A percentile compares a stretch with the other conserved stretches of the same genome.
These are phyloP conservation scores for Paracanthobrama guichenoti DNA, from an alignment of 2,113 vertebrate species.

Conservation along the genomic window DNA sequence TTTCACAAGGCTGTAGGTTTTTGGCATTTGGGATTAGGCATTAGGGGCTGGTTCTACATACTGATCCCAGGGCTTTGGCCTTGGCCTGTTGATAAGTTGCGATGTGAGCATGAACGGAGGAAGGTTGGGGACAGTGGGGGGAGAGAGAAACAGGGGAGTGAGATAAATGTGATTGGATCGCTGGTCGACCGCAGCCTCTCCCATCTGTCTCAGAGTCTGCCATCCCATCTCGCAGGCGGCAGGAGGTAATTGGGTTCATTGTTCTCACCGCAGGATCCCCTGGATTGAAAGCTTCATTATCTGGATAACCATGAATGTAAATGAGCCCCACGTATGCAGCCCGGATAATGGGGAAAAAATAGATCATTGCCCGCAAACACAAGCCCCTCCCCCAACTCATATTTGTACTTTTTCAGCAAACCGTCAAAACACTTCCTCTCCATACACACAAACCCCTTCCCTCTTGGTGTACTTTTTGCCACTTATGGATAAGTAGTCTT, in stretches of 20 bases:
- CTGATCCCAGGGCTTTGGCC: conserved; percentile 70
- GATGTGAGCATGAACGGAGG: conserved; percentile 68
- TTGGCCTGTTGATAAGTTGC: conserved; percentile 79
- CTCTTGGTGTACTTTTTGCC: not conserved
- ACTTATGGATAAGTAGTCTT: not conserved
- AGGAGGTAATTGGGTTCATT: conserved; percentile 87
- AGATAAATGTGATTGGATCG: conserved; percentile 84
- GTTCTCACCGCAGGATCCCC: conserved; percentile 82
- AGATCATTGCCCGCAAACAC: conserved; percentile 73
- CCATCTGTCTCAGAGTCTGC: conserved; percentile 84
- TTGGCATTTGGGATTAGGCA: conserved; percentile 45
- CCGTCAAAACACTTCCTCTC: not conserved
- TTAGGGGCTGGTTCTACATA: conserved; percentile 64
- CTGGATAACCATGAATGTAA: conserved; percentile 86
- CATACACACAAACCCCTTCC: conserved; percentile 16
- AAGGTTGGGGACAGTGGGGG: conserved; percentile 64
- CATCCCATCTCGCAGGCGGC: conserved; percentile 81
- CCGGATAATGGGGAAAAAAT: conserved; percentile 78
- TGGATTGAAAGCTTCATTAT: conserved; percentile 86
- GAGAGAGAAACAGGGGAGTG: conserved; percentile 67
- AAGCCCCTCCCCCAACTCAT: conserved; percentile 52
- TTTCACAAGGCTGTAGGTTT: conserved; percentile 31
- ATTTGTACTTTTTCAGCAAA: conserved; percentile 34
- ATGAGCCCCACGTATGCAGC: conserved; percentile 78
- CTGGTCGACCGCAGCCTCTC: conserved; percentile 77